Percentiles rank a stretch among this genome's conserved stretches.
Evolutionary conservation across 2,888 invertebrate species (phyloP).

Genomic region (Pomacea canaliculata): DNA sequence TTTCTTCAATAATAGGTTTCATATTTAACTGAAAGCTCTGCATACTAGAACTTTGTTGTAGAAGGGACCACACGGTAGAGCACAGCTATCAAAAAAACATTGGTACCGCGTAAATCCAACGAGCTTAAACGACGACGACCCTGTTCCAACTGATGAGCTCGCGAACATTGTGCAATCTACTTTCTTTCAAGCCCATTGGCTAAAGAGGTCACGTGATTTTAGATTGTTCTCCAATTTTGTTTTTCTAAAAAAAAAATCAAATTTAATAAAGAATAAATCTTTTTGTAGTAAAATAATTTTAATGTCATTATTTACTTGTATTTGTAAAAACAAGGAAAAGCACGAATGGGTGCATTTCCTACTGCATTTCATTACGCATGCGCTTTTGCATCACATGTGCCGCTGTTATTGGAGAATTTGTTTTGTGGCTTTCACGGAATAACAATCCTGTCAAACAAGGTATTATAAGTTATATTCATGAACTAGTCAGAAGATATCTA

Average conservation of each 20-base stretch:
- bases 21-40: background rate
- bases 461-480: too few species aligned
- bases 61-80: too few species aligned
- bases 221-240: background rate
- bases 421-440: background rate
- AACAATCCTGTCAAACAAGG: background rate
- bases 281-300: too few species aligned
- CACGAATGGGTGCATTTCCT: slow-evolving; percentile 6
- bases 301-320: background rate
- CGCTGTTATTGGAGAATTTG: slow-evolving; percentile 18
- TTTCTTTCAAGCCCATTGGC: slow-evolving; percentile 18
- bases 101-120: too few species aligned
- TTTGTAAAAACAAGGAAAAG: background rate
- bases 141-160: slow-evolving; percentile 1
- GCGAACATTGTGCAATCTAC: slow-evolving; percentile 4
- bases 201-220: slow-evolving; percentile 17
- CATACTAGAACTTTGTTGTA: too few species aligned
- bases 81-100: too few species aligned
- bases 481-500: too few species aligned
- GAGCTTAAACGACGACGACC: background rate
- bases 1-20: slow-evolving; percentile 13
- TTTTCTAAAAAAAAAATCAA: background rate
- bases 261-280: background rate
- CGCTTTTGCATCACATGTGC: slow-evolving; percentile 30
- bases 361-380: slow-evolving; percentile 28